Base-by-base conservation (phyloP, 1,140 invertebrate species). In the Galleria mellonella region DNA sequence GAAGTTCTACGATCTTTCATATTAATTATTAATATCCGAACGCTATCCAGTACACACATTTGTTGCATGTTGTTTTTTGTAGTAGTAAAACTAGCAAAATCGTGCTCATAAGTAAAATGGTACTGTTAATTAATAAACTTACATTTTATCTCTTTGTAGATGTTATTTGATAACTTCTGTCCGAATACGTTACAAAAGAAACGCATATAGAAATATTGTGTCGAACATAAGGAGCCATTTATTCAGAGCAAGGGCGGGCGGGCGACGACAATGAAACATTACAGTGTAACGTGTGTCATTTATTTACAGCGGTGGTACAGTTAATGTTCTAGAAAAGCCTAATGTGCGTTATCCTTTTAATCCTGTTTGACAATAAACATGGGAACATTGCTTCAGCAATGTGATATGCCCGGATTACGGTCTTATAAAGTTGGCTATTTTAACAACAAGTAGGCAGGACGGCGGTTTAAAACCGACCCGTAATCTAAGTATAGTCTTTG, bases 341-440 rank as follows among this genome's bases (percentile, higher is more conserved):
- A 60, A 65, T 60, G 47, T 58, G 56, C 47, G 49, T 58, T 56
- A 70, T 61, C 55, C 63, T 55, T 58, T 70, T 65, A 72, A 73
- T 70, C 64, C 61, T 51, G 56, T 59, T 61, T 47, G 57, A 65
- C 52, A 62, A 65, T 70, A 73, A 67, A 65, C 62, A 59, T 55
- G 47, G 32, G 23, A 55, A 43, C 44, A 35, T 38, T 36, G 41
- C 56, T 41, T 30, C 13, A 48, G 44, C 38, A 14, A 47, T 44
- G 52, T 46, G 50, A 62, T 62, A 55, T 51, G 46, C 51, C 29
- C 33, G 44, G 52, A 55, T 55, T 55, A 52, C 43, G 33, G 45
- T 41, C 47, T 60, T 54, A 55, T 51, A 42, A 51, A 55, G 13
- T 54, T 51, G 17, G 17, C 6, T 23, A 23, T 45, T 43, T 51